A percentile compares a stretch with the other conserved stretches of the same genome.
These are phyloP conservation scores for Phlogophora meticulosa DNA, from an alignment of 2,888 invertebrate genomes.

Conservation along the genomic window DNA sequence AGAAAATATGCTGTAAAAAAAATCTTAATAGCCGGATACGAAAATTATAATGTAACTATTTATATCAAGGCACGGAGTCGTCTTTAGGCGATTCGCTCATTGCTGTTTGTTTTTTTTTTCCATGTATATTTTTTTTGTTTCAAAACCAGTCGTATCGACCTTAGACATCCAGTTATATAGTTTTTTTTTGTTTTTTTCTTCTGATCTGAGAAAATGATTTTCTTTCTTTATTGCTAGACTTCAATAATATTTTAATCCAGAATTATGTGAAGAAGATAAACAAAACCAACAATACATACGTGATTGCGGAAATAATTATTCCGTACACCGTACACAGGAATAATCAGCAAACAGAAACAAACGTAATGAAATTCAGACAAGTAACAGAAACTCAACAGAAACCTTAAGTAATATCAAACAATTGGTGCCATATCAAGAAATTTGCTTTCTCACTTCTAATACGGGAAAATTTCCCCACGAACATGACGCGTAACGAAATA, in stretches of 20 bases:
- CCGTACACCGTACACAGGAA: slow-evolving; percentile 9
- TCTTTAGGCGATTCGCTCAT: too few species aligned
- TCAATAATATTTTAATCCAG: neutral
- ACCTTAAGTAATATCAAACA: slow-evolving; percentile 55
- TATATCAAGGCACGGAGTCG: too few species aligned
- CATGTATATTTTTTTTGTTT: too few species aligned
- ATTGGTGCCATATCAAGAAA: slow-evolving; percentile 54
- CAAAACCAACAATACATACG: slow-evolving; percentile 15
- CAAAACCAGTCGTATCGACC: too few species aligned
- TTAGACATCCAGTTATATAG: too few species aligned
- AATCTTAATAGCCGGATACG: too few species aligned
- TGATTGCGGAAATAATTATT: slow-evolving; percentile 32
- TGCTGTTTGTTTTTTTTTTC: too few species aligned
- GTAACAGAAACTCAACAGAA: slow-evolving; percentile 40
- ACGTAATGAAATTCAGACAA: slow-evolving; percentile 45
- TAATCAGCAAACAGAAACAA: slow-evolving; percentile 47
- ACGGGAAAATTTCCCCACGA: slow-evolving; percentile 64
- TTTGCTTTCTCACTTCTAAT: slow-evolving; percentile 54
- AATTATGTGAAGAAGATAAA: neutral
- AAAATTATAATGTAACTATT: too few species aligned
- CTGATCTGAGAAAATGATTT: too few species aligned
- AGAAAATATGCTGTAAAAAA: too few species aligned
- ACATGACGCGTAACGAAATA: slow-evolving; percentile 62
- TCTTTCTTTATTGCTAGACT: too few species aligned
- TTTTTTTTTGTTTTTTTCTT: too few species aligned